These are phyloP conservation scores for Tridacna gigas DNA, from an alignment of 2,888 invertebrate genomes.

Conservation along the genomic window DNA sequence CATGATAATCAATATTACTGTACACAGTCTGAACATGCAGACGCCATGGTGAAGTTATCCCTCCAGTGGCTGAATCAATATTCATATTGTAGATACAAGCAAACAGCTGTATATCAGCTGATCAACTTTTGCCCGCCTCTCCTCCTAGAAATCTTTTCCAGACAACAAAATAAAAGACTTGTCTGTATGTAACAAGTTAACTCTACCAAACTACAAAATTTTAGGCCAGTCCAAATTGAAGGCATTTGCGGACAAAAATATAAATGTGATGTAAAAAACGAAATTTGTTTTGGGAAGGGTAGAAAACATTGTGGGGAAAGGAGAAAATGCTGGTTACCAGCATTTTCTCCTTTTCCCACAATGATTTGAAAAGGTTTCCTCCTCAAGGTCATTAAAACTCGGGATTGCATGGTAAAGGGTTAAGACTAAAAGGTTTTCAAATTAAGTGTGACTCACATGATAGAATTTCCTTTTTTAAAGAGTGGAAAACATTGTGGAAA, in stretches of 20 bases:
- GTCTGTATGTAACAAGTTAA: no score
- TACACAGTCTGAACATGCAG: constrained; percentile 1
- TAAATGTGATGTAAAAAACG: no score
- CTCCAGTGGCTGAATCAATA: constrained; percentile 10
- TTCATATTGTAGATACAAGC: background rate
- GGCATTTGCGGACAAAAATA: no score
- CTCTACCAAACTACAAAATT: no score
- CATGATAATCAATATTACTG: background rate
- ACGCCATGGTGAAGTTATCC: background rate
- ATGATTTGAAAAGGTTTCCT: background rate
- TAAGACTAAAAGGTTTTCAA: background rate
- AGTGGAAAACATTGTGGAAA: background rate
- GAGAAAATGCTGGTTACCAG: background rate
- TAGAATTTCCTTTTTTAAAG: no score
- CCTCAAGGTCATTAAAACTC: background rate
- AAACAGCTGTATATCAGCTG: constrained; percentile 12
- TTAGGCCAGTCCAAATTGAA: no score
- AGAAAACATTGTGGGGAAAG: no score
- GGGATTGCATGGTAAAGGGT: background rate
- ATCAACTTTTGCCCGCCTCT: background rate
- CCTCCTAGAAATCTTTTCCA: no score
- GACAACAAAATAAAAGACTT: no score
- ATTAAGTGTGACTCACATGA: no score
- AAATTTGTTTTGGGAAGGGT: no score
- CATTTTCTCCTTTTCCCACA: background rate